Evolutionary conservation across 2,113 vertebrate genomes (phyloP).

Genomic region (Perca schrenkii): DNA sequence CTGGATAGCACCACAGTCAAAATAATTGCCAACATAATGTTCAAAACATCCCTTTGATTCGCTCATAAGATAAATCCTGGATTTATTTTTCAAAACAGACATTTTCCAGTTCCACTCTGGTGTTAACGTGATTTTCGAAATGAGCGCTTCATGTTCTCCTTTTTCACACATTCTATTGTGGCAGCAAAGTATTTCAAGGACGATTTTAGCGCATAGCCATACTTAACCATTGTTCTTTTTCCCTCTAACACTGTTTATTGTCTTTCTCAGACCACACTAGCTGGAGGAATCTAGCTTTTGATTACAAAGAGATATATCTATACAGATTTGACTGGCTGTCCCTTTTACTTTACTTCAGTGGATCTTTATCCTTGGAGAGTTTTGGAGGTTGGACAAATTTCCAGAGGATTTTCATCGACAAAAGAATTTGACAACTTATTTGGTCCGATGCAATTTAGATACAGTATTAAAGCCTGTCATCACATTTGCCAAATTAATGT

Average conservation of each 20-base stretch:
- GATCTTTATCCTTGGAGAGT: conserved; percentile 12
- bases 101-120: conserved; percentile 81
- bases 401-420: not conserved
- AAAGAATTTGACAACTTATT: conserved; percentile 3
- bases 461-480: conserved; percentile 17
- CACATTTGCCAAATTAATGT: conserved; percentile 9
- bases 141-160: conserved; percentile 65
- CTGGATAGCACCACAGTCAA: conserved; percentile 69
- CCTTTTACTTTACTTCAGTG: not conserved
- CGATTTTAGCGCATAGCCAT: conserved; percentile 12
- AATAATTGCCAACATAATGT: conserved; percentile 75
- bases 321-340: conserved; percentile 23
- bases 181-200: conserved; percentile 74
- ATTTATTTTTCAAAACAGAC: conserved; percentile 77
- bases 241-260: conserved; percentile 20
- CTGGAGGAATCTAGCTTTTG: conserved; percentile 27
- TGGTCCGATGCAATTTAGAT: conserved; percentile 1
- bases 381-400: conserved; percentile 20
- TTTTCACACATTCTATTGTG: conserved; percentile 75
- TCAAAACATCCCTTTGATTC: conserved; percentile 77
- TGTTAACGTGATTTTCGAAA: conserved; percentile 75
- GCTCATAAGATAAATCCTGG: conserved; percentile 71
- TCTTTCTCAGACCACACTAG: conserved; percentile 29
- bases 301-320: conserved; percentile 15
- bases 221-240: conserved; percentile 45